Conservation (phyloP, 2,888 invertebrate species). For the Imbricaverruca yamaguchii region DNA sequence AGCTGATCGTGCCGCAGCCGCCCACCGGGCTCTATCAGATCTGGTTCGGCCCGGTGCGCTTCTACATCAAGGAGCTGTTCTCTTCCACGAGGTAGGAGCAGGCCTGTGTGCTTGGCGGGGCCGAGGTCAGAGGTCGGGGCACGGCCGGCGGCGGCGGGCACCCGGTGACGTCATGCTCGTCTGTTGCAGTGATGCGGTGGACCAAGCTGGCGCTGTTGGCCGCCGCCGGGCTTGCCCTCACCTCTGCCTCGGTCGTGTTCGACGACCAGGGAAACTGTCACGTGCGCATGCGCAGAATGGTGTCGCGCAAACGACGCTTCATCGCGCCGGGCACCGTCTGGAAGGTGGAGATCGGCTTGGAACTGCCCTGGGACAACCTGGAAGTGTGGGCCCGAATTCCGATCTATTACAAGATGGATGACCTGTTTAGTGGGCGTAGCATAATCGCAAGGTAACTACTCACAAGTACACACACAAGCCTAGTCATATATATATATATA, state of each 20-base stretch:
- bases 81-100: neutral
- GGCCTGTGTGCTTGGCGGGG: neutral
- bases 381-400: conserved; percentile 19
- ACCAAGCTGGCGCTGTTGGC: neutral
- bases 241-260: neutral
- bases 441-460: too few species aligned
- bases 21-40: conserved; percentile 25
- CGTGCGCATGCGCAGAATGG: neutral
- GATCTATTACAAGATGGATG: conserved; percentile 22
- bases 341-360: conserved; percentile 24
- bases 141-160: neutral
- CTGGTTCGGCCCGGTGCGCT: conserved; percentile 25
- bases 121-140: neutral
- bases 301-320: conserved; percentile 24
- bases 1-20: conserved; percentile 24
- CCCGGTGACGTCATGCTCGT: neutral
- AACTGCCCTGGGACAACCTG: neutral
- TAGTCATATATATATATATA: too few species aligned
- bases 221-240: neutral
- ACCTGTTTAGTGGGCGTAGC: conserved; percentile 22
- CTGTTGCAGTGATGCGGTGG: conserved; percentile 13
- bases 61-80: conserved; percentile 25
- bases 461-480: too few species aligned
- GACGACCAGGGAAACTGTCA: neutral
- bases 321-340: conserved; percentile 25